Evolutionary conservation across 2,888 invertebrate species (phyloP), one percentile per base, ranked within the genome.

Genomic region (Pharmacophagus antenor): DNA sequence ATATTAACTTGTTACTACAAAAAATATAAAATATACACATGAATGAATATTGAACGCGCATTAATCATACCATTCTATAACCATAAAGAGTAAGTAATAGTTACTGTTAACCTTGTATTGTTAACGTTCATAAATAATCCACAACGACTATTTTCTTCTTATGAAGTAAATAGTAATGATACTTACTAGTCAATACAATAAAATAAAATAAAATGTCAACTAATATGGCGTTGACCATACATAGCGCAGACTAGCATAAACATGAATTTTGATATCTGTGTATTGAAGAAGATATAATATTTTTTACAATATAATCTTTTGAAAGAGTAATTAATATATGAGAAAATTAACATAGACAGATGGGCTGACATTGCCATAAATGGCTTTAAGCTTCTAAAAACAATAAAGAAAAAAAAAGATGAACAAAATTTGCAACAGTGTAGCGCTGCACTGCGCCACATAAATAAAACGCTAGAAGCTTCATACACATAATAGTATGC

Each of bases 111-210:
- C 31, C 31, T 27, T 57, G 7, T 21, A 44, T 50, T 57, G 37
- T 37, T 37, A 8, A 42, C 46, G 44, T 51, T 51, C 23, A 58
- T 23, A 52, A 53, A 51, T 58, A 46, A 46, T 42, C 22, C 10
- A 50, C 17, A 22, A 56, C 7, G 27, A 27, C 31, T 55, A 55
- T 47, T 47, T 22, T 31, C 47, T 47, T 48, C 23, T 56, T 37
- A 6, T 25, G n/a, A 42, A 41, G 21, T 27, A 27, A 56, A 56
- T 2, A 37, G 23, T 10, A 49, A 49, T 56, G 23, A 49, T 49
- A 49, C 41, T 23, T 58, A 58, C 17, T 46, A 58, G 31, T 41
- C 31, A 58, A 44, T 51, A 58, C 41, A 49, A n/a, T n/a, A n/a
- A n/a, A n/a, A n/a, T n/a, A n/a, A n/a, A n/a, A n/a, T n/a, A n/a